Base-by-base conservation (phyloP, 2,888 invertebrate species). In the Imbricaverruca yamaguchii region DNA sequence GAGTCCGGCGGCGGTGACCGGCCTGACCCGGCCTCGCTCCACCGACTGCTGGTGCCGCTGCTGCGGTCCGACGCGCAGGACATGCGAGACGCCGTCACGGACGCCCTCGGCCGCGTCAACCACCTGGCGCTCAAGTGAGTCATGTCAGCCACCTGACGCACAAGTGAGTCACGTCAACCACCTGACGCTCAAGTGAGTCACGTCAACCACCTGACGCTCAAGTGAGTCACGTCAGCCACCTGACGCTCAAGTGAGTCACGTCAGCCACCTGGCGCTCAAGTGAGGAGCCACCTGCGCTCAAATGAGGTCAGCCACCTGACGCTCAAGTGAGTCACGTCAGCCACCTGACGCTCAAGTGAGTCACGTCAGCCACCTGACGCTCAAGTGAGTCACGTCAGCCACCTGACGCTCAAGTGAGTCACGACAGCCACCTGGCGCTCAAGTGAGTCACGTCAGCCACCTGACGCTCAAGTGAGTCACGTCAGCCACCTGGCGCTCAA, bases 101-200 rank as follows among this genome's bases (percentile, higher is more conserved):
- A 93, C 84, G 98, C 98, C 2, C 91, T 98, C 83, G 98, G 98
- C 81, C 94, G 96, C 89, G 94, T 97, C 86, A 99, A 98, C 88
- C 93, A 96, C 25, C 93, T 94, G 84, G 96, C 97, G 13, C 91
- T 98, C 83, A 96, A 96, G 96, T 97, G 89, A 90, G 90, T 88
- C 81, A 63, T n/a, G 39, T 39, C 39, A 39, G 39, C 39, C 39
- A 39, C 39, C 39, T 39, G 39, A 4, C 39, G 39, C 39, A 3
- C 39, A 39, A 39, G 39, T 39, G 39, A 39, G 39, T 39, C 39
- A 39, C 39, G 39, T 39, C 1, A 39, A 4, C 39, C 39, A 39
- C 39, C 39, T 39, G 39, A 4, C 39, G 39, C 39, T 39, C 39
- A 39, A 39, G 39, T 39, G 39, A 39, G 39, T 39, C 39, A 39